These are phyloP conservation scores for Pavo muticus DNA, from an alignment of 2,113 vertebrate genomes.

Conservation along the genomic window DNA sequence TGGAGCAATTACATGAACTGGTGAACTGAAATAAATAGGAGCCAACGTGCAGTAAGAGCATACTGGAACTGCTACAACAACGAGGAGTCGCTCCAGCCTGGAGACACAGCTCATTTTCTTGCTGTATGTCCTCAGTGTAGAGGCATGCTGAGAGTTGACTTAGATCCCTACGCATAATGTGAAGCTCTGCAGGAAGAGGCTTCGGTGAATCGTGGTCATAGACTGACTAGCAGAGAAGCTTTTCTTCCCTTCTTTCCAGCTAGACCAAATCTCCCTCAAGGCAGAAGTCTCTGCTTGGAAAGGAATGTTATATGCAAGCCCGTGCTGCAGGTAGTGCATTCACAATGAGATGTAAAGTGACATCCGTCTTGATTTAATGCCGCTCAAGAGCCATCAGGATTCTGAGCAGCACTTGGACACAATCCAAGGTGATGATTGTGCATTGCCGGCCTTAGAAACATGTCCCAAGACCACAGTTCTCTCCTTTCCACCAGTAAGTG, in stretches of 20 bases:
- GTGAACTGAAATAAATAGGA: neutral
- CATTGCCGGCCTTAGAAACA: slow-evolving; percentile 16
- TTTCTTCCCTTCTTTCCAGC: neutral
- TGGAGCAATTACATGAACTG: neutral
- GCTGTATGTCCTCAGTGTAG: neutral
- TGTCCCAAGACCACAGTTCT: neutral
- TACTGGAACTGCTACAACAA: fast-evolving
- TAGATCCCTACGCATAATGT: fast-evolving
- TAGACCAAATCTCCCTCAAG: neutral
- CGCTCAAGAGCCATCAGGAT: neutral
- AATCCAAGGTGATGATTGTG: slow-evolving; percentile 30
- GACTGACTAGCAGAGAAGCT: neutral
- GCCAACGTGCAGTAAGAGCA: neutral
- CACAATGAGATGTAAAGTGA: slow-evolving; percentile 7
- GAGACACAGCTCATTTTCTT: neutral
- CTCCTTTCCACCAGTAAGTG: neutral
- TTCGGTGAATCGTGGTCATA: neutral
- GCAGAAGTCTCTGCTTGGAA: neutral
- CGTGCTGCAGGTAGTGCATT: neutral
- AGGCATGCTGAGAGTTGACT: fast-evolving
- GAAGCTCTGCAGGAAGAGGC: fast-evolving
- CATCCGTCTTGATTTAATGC: slow-evolving; percentile 36
- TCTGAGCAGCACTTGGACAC: slow-evolving; percentile 55
- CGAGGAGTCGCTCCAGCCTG: neutral
- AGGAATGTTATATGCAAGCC: neutral